phyloP scores from a whole-genome alignment of 2,888 invertebrate genomes.

The Drosophila nigricruria region DNA sequence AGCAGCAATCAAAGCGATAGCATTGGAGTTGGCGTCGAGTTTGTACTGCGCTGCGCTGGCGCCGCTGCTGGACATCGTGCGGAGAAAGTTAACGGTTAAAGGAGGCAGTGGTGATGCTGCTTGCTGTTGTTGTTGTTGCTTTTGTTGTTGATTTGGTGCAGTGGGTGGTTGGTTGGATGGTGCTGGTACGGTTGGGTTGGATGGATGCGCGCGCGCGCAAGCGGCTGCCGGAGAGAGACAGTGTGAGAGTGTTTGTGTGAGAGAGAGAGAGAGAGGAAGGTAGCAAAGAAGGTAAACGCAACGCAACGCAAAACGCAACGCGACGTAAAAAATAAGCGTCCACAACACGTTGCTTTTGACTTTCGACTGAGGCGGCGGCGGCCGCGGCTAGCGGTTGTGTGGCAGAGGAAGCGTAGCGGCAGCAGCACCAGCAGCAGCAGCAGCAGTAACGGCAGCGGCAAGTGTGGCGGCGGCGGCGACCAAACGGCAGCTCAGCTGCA shows the following conservation, averaged over 20 bases:
- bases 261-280: constrained; percentile 46
- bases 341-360: constrained; percentile 81
- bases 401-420: constrained; percentile 74
- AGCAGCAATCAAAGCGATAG: constrained; percentile 58
- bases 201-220: constrained; percentile 58
- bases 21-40: constrained; percentile 69
- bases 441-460: constrained; percentile 66
- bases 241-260: constrained; percentile 14
- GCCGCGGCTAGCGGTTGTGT: constrained; percentile 74
- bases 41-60: constrained; percentile 65
- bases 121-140: constrained; percentile 2
- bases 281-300: constrained; percentile 75
- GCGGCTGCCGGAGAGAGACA: constrained; percentile 43
- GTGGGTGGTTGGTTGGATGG: constrained; percentile 31
- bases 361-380: constrained; percentile 79
- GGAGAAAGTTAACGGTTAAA: constrained; percentile 70
- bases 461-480: constrained; percentile 64
- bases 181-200: constrained; percentile 34
- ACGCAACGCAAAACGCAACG: constrained; percentile 80
- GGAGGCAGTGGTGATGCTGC: constrained; percentile 36
- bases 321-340: constrained; percentile 79
- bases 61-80: constrained; percentile 74
- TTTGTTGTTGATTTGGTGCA: constrained; percentile 20
- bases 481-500: constrained; percentile 81
- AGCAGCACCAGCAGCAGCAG: constrained; percentile 52